Percentiles rank a stretch among this genome's conserved stretches.
Evolutionary conservation across 1,140 invertebrate genomes (phyloP).

Genomic region (Drosophila albomicans): DNA sequence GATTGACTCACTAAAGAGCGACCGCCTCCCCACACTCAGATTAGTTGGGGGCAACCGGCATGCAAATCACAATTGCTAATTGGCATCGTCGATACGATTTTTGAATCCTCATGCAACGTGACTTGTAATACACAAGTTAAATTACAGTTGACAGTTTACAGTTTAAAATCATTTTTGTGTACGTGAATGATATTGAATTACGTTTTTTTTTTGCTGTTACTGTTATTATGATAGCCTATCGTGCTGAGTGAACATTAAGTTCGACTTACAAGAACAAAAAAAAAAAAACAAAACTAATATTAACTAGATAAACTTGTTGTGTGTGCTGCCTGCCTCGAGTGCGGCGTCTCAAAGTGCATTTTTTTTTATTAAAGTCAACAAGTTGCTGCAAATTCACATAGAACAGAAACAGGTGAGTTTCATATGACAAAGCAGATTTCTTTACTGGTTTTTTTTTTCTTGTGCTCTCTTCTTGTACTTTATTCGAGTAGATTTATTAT

Average conservation of each 20-base stretch:
- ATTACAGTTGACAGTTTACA: constrained; percentile 1
- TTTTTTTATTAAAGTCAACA: constrained; percentile 77
- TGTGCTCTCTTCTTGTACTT: neutral
- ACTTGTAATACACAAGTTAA: constrained; percentile 24
- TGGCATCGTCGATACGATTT: constrained; percentile 30
- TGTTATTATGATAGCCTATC: constrained; percentile 39
- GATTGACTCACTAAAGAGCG: constrained; percentile 29
- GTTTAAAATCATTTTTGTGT: constrained; percentile 28
- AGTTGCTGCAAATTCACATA: constrained; percentile 67
- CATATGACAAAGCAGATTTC: constrained; percentile 27
- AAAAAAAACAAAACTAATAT: constrained; percentile 58
- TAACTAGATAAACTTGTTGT: constrained; percentile 61
- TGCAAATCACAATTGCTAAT: constrained; percentile 49
- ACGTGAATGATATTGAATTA: constrained; percentile 24
- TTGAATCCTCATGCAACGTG: constrained; percentile 22
- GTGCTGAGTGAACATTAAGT: constrained; percentile 59
- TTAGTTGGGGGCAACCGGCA: constrained; percentile 1
- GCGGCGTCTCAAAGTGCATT: constrained; percentile 56
- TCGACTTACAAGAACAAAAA: neutral
- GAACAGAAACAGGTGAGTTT: constrained; percentile 67
- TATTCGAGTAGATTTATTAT: constrained; percentile 19
- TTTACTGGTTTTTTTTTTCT: constrained; percentile 6
- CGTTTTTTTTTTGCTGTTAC: constrained; percentile 19
- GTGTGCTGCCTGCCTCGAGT: constrained; percentile 22
- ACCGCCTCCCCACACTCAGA: neutral